Evolutionary conservation across 2,888 invertebrate genomes (phyloP).

Genomic region (Rhamphomyia laevipes): DNA sequence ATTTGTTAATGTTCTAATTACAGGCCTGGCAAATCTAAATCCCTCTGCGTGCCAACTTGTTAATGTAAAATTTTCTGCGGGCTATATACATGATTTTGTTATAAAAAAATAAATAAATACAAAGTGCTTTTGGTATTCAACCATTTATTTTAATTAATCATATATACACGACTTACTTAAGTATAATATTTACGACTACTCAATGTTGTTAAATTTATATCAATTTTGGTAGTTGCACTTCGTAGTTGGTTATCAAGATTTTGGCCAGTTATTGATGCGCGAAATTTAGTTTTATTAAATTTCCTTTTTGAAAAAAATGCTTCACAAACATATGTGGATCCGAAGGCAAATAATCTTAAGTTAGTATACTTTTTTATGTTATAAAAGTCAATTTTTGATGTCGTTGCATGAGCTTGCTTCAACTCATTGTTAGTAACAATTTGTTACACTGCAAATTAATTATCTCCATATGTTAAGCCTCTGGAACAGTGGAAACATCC

Average conservation of each 20-base stretch:
- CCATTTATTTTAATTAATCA: too few species aligned
- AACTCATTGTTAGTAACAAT: too few species aligned
- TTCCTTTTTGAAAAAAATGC: constrained; percentile 1
- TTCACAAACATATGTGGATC: constrained; percentile 3
- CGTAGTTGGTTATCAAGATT: constrained; percentile 1
- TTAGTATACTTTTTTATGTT: constrained; percentile 2
- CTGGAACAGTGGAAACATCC: not conserved
- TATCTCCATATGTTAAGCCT: constrained; percentile 1
- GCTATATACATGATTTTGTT: too few species aligned
- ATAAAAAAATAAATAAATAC: too few species aligned
- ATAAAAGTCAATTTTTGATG: constrained; percentile 2
- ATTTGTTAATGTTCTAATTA: too few species aligned
- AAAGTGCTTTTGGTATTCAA: too few species aligned
- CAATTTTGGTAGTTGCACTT: constrained; percentile 1
- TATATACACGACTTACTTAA: too few species aligned
- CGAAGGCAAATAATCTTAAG: not conserved
- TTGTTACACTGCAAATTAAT: constrained; percentile 2
- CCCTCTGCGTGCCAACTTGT: too few species aligned
- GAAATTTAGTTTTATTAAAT: not conserved
- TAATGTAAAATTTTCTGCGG: too few species aligned
- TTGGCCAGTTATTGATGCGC: not conserved
- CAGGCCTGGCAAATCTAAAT: too few species aligned
- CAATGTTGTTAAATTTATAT: not conserved
- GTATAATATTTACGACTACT: too few species aligned
- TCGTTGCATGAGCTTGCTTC: not conserved